These are phyloP conservation scores for Himalopsyche japonica DNA, from an alignment of 2,888 invertebrate genomes.

Conservation along the genomic window DNA sequence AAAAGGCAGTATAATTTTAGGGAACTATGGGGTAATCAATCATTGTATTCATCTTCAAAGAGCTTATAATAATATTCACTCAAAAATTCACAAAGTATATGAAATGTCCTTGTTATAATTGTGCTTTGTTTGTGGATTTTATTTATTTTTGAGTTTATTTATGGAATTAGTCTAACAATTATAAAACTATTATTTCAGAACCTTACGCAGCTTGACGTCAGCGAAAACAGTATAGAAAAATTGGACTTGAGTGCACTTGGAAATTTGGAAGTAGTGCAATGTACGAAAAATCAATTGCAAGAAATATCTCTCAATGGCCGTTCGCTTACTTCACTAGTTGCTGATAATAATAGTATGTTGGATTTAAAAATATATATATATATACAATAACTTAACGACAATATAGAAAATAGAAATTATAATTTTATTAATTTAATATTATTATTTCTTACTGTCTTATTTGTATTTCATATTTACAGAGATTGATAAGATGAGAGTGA, in stretches of 20 bases:
- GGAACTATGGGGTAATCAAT: constrained; percentile 77
- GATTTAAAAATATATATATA: not conserved
- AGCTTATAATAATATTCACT: too few species aligned
- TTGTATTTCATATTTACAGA: constrained; percentile 57
- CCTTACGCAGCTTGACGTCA: constrained; percentile 79
- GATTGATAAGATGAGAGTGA: constrained; percentile 70
- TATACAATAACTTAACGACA: too few species aligned
- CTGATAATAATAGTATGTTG: constrained; percentile 77
- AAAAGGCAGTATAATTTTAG: constrained; percentile 82
- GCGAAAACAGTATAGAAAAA: constrained; percentile 81
- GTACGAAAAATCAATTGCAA: constrained; percentile 75
- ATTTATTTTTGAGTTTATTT: too few species aligned
- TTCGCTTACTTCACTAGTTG: constrained; percentile 72
- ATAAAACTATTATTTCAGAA: constrained; percentile 62
- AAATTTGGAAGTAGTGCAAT: constrained; percentile 75
- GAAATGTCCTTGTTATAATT: too few species aligned
- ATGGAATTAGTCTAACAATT: too few species aligned
- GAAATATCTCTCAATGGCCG: constrained; percentile 80
- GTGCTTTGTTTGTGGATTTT: too few species aligned
- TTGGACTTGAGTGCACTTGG: constrained; percentile 79
- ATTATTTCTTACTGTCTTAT: not conserved
- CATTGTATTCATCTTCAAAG: constrained; percentile 12
- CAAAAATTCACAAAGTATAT: too few species aligned
- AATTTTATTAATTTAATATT: not conserved
- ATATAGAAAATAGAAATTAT: not conserved